Percentiles rank a stretch among this genome's conserved stretches.
phyloP scores from a whole-genome alignment of 35 echinoderm and acorn worm species.

The Anneissia japonica region DNA sequence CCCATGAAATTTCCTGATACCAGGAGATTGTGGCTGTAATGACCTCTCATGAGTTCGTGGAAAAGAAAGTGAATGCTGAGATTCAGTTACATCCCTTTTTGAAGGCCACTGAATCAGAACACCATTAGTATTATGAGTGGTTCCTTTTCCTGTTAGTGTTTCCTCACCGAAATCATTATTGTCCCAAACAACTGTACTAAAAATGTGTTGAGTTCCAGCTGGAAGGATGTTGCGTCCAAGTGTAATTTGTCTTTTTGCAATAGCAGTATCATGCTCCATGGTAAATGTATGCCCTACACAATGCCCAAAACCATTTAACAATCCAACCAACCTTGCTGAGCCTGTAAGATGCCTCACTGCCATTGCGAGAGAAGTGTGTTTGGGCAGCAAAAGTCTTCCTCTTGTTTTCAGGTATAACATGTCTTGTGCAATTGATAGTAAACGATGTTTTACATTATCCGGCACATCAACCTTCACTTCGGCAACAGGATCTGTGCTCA shows the following conservation, averaged over 20 bases:
- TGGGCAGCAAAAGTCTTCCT: slow-evolving; percentile 1
- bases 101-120: background rate
- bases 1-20: too few relatives aligned
- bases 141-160: background rate
- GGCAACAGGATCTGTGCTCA: background rate
- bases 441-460: background rate
- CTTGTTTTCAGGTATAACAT: slow-evolving; percentile 13
- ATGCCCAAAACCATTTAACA: slow-evolving; percentile 23
- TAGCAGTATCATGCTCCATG: background rate
- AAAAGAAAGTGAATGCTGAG: too few relatives aligned
- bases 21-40: too few relatives aligned
- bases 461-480: background rate
- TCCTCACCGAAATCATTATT: background rate
- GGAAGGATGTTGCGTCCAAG: background rate
- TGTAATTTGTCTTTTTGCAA: background rate
- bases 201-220: background rate
- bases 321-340: slow-evolving; percentile 4
- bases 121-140: background rate
- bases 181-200: background rate
- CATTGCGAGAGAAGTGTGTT: slow-evolving; percentile 11
- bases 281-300: background rate
- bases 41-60: too few relatives aligned
- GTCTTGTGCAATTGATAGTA: slow-evolving; percentile 30
- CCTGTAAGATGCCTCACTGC: slow-evolving; percentile 8
- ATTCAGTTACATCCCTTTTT: too few relatives aligned